Evolutionary conservation across 2,888 invertebrate genomes (phyloP).

Genomic region (Pristionchus maxplancki): DNA sequence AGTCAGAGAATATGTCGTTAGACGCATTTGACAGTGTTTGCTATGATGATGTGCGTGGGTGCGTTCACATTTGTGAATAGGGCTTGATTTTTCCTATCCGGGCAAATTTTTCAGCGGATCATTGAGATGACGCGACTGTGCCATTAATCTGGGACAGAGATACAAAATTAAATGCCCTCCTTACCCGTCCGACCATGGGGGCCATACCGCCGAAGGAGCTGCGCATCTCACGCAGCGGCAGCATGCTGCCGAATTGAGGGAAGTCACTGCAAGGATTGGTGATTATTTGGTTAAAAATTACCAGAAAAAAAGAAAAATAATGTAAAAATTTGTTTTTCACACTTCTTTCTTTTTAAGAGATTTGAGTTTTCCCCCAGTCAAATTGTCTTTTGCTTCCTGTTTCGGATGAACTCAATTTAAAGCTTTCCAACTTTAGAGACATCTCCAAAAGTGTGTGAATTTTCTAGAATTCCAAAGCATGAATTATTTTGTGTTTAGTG

Average conservation of each 20-base stretch:
- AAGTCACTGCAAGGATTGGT: conserved; percentile 32
- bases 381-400: background rate
- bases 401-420: background rate
- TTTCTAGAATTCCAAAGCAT: background rate
- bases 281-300: too few species aligned
- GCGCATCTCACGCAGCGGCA: conserved; percentile 1
- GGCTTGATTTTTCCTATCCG: background rate
- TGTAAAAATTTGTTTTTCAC: too few species aligned
- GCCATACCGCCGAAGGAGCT: conserved; percentile 19
- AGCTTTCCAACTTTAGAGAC: background rate
- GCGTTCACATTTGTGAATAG: background rate
- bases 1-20: background rate
- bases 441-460: background rate
- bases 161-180: background rate
- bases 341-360: too few species aligned
- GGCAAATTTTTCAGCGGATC: too few species aligned
- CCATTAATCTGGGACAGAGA: too few species aligned
- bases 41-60: background rate
- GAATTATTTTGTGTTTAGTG: background rate
- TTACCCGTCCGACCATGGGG: conserved; percentile 25
- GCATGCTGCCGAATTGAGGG: conserved; percentile 13
- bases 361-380: too few species aligned
- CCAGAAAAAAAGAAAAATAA: too few species aligned
- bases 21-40: background rate
- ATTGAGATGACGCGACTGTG: too few species aligned